These are phyloP conservation scores for Bubo blakistoni DNA, from an alignment of 2,113 vertebrate genomes.

Conservation along the genomic window DNA sequence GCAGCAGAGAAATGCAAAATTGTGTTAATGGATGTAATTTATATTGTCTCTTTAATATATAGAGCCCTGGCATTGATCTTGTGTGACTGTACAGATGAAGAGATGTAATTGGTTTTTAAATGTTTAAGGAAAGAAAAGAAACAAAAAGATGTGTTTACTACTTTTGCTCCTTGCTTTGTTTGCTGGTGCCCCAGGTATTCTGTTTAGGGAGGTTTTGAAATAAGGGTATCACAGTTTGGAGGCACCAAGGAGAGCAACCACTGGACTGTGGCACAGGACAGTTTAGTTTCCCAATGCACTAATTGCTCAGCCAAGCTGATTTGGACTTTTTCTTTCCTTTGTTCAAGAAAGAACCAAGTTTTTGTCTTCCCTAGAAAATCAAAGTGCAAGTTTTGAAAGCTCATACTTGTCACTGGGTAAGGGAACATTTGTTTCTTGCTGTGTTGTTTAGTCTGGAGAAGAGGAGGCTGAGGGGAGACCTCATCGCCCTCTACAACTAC, in stretches of 20 bases:
- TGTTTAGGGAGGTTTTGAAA: slow-evolving; percentile 63
- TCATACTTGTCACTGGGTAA: neutral
- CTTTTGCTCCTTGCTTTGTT: slow-evolving; percentile 56
- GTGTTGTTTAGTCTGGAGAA: no score
- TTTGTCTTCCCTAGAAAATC: neutral
- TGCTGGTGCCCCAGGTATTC: slow-evolving; percentile 55
- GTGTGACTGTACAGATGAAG: slow-evolving; percentile 79
- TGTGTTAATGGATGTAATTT: slow-evolving; percentile 78
- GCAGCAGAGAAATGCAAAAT: slow-evolving; percentile 65
- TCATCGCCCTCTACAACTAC: no score
- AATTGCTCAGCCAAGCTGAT: neutral
- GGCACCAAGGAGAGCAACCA: neutral
- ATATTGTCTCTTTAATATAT: slow-evolving; percentile 81
- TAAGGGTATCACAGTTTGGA: slow-evolving; percentile 54
- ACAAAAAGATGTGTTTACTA: slow-evolving; percentile 65
- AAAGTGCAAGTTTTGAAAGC: neutral
- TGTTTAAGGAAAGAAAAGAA: slow-evolving; percentile 57
- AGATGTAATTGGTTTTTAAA: slow-evolving; percentile 76
- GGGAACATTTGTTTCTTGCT: neutral
- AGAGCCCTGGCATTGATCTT: slow-evolving; percentile 74
- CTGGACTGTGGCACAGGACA: neutral
- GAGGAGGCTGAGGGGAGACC: no score
- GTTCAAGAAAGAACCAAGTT: neutral
- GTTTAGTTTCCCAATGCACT: neutral
- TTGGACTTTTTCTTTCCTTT: neutral